phyloP scores from a whole-genome alignment of 2,888 invertebrate genomes.

The Heliconius hortense region DNA sequence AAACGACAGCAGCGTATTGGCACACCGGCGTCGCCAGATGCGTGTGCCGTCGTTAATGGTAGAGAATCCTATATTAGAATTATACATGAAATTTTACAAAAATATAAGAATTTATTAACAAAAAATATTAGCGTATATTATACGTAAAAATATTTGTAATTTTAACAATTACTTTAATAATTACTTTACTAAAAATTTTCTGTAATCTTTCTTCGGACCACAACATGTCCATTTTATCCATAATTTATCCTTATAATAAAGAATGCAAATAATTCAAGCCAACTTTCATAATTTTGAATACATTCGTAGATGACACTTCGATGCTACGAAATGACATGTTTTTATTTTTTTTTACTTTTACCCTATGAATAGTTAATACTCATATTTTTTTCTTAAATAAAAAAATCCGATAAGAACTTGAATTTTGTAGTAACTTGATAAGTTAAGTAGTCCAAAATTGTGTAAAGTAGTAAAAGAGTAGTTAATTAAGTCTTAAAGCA shows the following conservation, averaged over 20 bases:
- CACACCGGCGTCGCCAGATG: constrained; percentile 53
- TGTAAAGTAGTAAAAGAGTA: no score
- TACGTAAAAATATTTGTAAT: not conserved
- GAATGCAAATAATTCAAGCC: constrained; percentile 25
- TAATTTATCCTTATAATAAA: constrained; percentile 18
- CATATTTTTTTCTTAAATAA: not conserved
- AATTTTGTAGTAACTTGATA: no score
- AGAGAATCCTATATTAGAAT: constrained; percentile 47
- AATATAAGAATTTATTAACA: not conserved
- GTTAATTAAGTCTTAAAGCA: no score
- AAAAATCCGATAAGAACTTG: no score
- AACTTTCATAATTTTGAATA: constrained; percentile 41
- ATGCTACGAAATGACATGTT: not conserved
- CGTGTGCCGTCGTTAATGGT: constrained; percentile 45
- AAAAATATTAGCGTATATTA: not conserved
- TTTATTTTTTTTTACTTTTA: constrained; percentile 1
- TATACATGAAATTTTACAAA: not conserved
- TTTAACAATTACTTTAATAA: constrained; percentile 12
- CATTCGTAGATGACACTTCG: constrained; percentile 1
- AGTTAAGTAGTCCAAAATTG: no score
- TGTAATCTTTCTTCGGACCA: constrained; percentile 53
- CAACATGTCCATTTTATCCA: constrained; percentile 52
- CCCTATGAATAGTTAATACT: not conserved
- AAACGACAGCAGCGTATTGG: constrained; percentile 52
- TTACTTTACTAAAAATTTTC: constrained; percentile 52